Percentiles rank a stretch among this genome's conserved stretches.
Conservation (phyloP, 1,140 invertebrate species). For the Dinoponera quadriceps region DNA sequence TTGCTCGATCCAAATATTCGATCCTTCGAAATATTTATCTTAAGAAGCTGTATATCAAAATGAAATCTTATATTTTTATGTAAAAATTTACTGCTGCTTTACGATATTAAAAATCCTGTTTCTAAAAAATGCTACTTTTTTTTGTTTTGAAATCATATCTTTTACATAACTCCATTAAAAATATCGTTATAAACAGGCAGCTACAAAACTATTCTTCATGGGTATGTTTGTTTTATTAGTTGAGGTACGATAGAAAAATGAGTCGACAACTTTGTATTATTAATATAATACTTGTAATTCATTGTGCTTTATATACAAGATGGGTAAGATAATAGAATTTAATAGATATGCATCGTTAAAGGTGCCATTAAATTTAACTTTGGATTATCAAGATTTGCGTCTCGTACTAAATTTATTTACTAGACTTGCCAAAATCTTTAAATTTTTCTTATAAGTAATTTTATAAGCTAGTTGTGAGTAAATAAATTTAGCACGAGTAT, state of each 20-base stretch:
- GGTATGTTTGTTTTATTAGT: slow-evolving; percentile 14
- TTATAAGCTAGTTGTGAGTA: slow-evolving; percentile 7
- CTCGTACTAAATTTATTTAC: slow-evolving; percentile 32
- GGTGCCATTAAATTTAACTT: slow-evolving; percentile 53
- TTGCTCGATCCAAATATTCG: background rate
- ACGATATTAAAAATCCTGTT: background rate
- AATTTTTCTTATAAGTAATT: slow-evolving; percentile 25
- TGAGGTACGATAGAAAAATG: slow-evolving; percentile 15
- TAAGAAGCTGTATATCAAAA: background rate
- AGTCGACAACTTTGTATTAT: slow-evolving; percentile 30
- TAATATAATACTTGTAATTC: slow-evolving; percentile 22
- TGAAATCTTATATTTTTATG: slow-evolving; percentile 23
- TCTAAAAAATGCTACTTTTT: slow-evolving; percentile 1
- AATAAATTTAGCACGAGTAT: slow-evolving; percentile 10
- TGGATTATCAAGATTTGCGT: slow-evolving; percentile 30
- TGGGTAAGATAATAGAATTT: slow-evolving; percentile 13
- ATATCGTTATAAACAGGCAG: slow-evolving; percentile 11
- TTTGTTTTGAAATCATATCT: background rate
- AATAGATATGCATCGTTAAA: slow-evolving; percentile 40
- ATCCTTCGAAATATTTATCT: slow-evolving; percentile 22
- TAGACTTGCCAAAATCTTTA: slow-evolving; percentile 27
- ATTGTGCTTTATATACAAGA: slow-evolving; percentile 32
- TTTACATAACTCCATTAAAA: slow-evolving; percentile 6
- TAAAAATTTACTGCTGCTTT: slow-evolving; percentile 25
- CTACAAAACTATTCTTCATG: slow-evolving; percentile 32